Base-by-base conservation (phyloP, 1,140 invertebrate genomes). In the Rhopalosiphum padi region DNA sequence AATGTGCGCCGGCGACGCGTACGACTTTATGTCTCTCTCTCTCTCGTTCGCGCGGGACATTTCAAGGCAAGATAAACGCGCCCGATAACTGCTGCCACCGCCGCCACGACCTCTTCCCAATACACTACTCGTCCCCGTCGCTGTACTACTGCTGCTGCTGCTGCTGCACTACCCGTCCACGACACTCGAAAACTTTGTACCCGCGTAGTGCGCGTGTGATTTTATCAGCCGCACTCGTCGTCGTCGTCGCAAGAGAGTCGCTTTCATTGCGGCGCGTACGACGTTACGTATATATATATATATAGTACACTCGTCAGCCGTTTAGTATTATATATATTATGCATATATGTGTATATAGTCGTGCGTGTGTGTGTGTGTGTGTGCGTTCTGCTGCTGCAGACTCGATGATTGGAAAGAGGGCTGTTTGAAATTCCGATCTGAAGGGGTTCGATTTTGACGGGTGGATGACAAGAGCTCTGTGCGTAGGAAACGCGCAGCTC, bases 401-500 rank as follows among this genome's bases (percentile, higher is more conserved):
- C 55, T 60, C 55, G 55, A 43, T 86, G 55, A 43, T 86, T 43
- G 86, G 86, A 30, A n/a, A 30, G 86, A 87, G 86, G 86, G 86
- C 43, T 87, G 86, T 87, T 87, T 21, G 86, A 87, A 87, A 87
- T 87, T 87, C 86, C 43, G 25, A 48, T 87, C 86, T 87, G 86
- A 87, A 87, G 86, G 86, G 86, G 86, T 87, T 87, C 86, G 86
- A 87, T 87, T 87, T 51, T 87, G 86, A 87, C 86, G 86, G 86
- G 86, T 46, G 86, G 46, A 48, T 87, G 86, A 87, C 86, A 48
- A 87, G 86, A 87, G 43, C 46, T 23, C 85, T 23, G 86, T 11
- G 30, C 86, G 46, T 48, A 48, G 86, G 86, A 87, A 48, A 87
- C 86, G 46, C 86, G 46, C 41, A 25, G 37, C 82, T 60, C 55